These are phyloP conservation scores for Aldrovandia affinis DNA, from an alignment of 2,797 vertebrate genomes.

Conservation along the genomic window DNA sequence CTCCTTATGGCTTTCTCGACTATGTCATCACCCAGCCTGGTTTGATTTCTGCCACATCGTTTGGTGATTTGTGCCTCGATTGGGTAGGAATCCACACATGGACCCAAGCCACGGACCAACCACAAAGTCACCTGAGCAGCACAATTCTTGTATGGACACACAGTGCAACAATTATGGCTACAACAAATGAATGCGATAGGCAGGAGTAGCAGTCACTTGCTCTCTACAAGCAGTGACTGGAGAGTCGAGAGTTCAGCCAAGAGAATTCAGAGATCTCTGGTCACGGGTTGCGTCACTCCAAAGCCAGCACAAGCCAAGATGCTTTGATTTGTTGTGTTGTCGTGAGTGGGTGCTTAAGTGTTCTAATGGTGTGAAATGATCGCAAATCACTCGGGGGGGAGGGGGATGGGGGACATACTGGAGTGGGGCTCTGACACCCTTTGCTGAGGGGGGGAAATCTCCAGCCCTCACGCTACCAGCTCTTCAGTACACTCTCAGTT, in stretches of 20 bases:
- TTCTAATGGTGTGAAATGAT: not conserved
- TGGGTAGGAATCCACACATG: not conserved
- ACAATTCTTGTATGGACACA: not conserved
- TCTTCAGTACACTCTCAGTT: too few species aligned
- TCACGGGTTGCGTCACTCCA: not conserved
- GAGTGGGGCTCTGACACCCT: not conserved
- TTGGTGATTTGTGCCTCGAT: not conserved
- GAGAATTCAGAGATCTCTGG: not conserved
- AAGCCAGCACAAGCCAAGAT: not conserved
- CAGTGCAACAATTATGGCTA: too few species aligned
- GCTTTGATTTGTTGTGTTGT: not conserved
- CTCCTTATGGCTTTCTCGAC: not conserved
- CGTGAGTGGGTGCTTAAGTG: not conserved
- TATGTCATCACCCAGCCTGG: not conserved
- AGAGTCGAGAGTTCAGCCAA: not conserved
- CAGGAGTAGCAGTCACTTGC: not conserved
- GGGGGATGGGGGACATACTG: not conserved
- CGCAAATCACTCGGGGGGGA: not conserved
- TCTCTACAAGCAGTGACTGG: not conserved
- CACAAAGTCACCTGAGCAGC: not conserved
- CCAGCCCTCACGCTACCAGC: not conserved
- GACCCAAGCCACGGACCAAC: too few species aligned
- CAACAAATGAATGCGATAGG: not conserved
- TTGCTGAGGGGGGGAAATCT: not conserved
- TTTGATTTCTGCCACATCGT: not conserved